Conservation (phyloP, 2,113 vertebrate genomes). For the Ellobius talpinus region DNA sequence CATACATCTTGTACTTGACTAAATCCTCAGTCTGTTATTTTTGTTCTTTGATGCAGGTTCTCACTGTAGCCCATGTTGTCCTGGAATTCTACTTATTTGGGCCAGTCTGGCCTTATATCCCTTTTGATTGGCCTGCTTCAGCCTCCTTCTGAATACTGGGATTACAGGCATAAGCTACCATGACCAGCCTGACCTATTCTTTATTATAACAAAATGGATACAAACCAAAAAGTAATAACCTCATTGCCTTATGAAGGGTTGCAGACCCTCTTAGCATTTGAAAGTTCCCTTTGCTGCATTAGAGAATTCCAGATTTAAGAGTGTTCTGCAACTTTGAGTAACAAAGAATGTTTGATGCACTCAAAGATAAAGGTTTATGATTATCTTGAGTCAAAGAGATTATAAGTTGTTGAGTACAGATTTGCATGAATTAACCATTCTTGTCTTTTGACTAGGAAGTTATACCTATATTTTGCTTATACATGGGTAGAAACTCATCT, state of each 20-base stretch:
- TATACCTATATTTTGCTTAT: not conserved
- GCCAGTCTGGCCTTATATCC: not conserved
- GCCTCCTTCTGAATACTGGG: not conserved
- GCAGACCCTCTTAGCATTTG: not conserved
- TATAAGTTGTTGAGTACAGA: conserved; percentile 3
- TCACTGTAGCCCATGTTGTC: not conserved
- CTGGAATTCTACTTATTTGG: not conserved
- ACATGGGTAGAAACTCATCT: conserved; percentile 23
- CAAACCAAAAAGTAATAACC: not conserved
- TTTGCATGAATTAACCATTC: conserved; percentile 31
- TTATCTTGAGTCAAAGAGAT: conserved; percentile 2
- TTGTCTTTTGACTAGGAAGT: not conserved
- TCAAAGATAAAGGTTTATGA: not conserved
- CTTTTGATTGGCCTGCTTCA: not conserved
- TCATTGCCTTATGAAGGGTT: not conserved
- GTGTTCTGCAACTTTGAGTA: conserved; percentile 21
- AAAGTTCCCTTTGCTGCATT: conserved; percentile 10
- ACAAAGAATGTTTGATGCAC: conserved; percentile 25
- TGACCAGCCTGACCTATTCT: not conserved
- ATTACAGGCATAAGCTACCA: not conserved
- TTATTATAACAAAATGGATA: conserved; percentile 2
- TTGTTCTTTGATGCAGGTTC: not conserved
- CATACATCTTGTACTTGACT: not conserved
- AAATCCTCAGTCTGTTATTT: not conserved
- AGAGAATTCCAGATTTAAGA: not conserved